These are phyloP conservation scores for Drosophila seguyi DNA, from an alignment of 1,140 invertebrate genomes.

Conservation along the genomic window DNA sequence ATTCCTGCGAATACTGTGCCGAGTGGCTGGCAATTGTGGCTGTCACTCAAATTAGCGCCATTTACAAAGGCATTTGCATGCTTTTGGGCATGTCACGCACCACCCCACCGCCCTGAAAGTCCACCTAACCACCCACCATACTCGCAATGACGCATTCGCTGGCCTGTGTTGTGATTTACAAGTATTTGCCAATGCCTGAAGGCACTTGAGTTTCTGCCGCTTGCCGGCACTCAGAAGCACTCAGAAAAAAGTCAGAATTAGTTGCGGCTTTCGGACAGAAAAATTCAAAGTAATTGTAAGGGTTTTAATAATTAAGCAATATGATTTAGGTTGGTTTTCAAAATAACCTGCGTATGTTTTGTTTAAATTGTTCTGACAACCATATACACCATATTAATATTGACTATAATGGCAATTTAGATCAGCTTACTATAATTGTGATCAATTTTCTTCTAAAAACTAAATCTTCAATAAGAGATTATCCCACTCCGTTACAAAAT, in stretches of 20 bases:
- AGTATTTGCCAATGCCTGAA: conserved; percentile 69
- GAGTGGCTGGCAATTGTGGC: conserved; percentile 63
- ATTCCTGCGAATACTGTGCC: conserved; percentile 15
- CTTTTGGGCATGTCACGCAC: conserved; percentile 56
- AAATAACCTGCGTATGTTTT: too few species aligned
- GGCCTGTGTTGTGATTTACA: conserved; percentile 66
- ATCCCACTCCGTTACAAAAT: too few species aligned
- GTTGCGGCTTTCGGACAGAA: not conserved
- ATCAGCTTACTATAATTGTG: too few species aligned
- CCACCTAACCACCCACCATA: not conserved
- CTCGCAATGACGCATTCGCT: conserved; percentile 49
- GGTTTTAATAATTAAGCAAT: too few species aligned
- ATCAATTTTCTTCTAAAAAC: too few species aligned
- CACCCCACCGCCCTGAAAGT: conserved; percentile 2
- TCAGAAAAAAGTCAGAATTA: not conserved
- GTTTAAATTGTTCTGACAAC: too few species aligned
- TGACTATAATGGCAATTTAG: too few species aligned
- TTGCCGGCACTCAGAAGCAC: conserved; percentile 14
- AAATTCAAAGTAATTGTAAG: not conserved
- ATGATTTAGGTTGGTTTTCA: too few species aligned
- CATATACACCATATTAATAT: too few species aligned
- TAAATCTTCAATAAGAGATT: too few species aligned
- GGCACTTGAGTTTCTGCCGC: conserved; percentile 44
- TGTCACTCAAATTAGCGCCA: conserved; percentile 70
- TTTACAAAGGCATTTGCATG: conserved; percentile 66